Evolutionary conservation across 2,797 vertebrate genomes (phyloP).

Genomic region (Sebastes vulpes): DNA sequence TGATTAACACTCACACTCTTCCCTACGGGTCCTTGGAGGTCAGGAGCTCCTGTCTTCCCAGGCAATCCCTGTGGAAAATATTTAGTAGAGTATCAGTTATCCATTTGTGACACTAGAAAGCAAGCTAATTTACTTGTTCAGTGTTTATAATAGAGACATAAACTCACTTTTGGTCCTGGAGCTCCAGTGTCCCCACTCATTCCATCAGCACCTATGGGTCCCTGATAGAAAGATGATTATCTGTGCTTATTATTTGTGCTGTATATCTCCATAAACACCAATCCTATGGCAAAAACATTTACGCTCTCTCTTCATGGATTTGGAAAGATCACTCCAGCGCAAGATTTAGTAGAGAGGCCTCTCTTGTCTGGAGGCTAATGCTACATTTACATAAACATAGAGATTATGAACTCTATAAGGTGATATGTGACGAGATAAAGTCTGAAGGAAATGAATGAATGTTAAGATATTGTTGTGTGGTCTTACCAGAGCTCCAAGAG

Average conservation of each 20-base stretch:
- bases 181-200: constrained; percentile 65
- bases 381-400: background rate
- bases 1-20: constrained; percentile 72
- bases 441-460: background rate
- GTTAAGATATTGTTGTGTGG: background rate
- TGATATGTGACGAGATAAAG: background rate
- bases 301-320: background rate
- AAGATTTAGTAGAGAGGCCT: background rate
- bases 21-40: constrained; percentile 84
- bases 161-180: constrained; percentile 74
- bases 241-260: background rate
- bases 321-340: background rate
- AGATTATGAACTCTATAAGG: background rate
- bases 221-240: constrained; percentile 61
- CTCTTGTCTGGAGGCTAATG: background rate
- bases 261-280: background rate
- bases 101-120: background rate
- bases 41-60: constrained; percentile 78
- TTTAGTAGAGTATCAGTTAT: background rate
- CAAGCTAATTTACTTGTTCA: background rate
- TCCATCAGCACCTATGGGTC: constrained; percentile 71
- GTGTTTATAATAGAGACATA: background rate
- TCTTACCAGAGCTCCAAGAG: constrained; percentile 74
- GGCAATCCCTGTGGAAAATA: constrained; percentile 73
- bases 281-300: background rate